These are phyloP conservation scores for Embidobia sp. DNA, from an alignment of 2,888 invertebrate species.

Conservation along the genomic window DNA sequence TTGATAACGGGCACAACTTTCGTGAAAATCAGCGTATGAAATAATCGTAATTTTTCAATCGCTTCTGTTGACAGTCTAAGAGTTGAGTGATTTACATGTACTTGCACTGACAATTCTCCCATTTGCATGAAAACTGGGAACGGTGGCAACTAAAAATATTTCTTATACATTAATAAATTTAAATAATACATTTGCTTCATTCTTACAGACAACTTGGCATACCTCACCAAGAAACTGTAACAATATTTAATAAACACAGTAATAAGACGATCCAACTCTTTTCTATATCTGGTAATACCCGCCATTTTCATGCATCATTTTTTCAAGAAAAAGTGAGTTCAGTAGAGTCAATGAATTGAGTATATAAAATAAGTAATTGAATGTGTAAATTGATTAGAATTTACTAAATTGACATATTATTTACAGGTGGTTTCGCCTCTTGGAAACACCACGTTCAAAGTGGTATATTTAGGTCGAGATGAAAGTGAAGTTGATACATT, in stretches of 20 bases:
- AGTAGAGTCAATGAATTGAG: no score
- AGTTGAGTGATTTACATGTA: slow-evolving; percentile 83
- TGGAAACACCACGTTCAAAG: slow-evolving; percentile 96
- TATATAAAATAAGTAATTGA: background rate
- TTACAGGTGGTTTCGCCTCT: slow-evolving; percentile 92
- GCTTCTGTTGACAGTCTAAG: slow-evolving; percentile 82
- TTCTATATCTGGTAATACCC: slow-evolving; percentile 96
- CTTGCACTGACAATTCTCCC: slow-evolving; percentile 83
- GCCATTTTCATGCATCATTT: slow-evolving; percentile 98
- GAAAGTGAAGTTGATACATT: slow-evolving; percentile 93
- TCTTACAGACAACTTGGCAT: slow-evolving; percentile 92
- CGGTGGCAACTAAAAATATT: slow-evolving; percentile 79
- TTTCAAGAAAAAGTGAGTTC: slow-evolving; percentile 97
- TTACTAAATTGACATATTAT: background rate
- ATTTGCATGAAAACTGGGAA: slow-evolving; percentile 90
- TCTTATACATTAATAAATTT: no score
- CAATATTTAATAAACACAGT: slow-evolving; percentile 92
- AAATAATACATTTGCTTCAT: no score
- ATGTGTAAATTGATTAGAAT: no score
- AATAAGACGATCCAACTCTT: slow-evolving; percentile 95
- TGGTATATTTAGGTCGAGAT: slow-evolving; percentile 96
- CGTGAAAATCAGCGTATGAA: slow-evolving; percentile 89
- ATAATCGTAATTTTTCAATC: slow-evolving; percentile 83
- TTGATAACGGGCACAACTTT: slow-evolving; percentile 86
- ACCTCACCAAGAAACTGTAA: slow-evolving; percentile 92